Conservation (phyloP, 2,113 vertebrate genomes). For the Macrotis lagotis region DNA sequence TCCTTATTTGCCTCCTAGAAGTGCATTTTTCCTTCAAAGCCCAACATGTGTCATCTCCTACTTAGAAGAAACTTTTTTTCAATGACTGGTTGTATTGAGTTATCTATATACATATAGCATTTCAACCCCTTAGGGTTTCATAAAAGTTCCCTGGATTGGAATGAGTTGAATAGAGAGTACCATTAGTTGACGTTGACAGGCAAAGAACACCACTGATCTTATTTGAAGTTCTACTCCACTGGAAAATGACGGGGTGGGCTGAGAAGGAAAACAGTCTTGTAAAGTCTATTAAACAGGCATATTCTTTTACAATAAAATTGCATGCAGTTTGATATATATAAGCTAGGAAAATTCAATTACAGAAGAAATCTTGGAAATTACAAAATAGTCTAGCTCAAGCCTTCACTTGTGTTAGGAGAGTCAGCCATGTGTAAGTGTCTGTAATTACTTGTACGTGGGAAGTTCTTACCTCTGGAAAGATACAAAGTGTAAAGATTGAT, state of each 20-base stretch:
- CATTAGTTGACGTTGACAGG: background rate
- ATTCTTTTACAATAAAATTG: background rate
- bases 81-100: background rate
- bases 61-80: background rate
- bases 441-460: background rate
- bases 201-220: background rate
- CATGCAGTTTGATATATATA: background rate
- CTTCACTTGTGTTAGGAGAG: background rate
- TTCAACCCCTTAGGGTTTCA: background rate
- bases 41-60: background rate
- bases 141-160: background rate
- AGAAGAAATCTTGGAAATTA: background rate
- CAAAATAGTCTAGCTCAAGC: background rate
- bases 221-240: background rate
- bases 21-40: background rate
- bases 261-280: background rate
- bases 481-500: background rate
- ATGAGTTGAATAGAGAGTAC: background rate
- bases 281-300: background rate
- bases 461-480: background rate
- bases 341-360: slow-evolving; percentile 1
- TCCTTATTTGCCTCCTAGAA: background rate
- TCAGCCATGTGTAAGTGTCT: background rate
- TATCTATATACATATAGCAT: background rate
- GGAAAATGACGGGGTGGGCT: background rate